These are phyloP conservation scores for Carassius gibelio DNA, from an alignment of 2,113 vertebrate genomes.

Conservation along the genomic window DNA sequence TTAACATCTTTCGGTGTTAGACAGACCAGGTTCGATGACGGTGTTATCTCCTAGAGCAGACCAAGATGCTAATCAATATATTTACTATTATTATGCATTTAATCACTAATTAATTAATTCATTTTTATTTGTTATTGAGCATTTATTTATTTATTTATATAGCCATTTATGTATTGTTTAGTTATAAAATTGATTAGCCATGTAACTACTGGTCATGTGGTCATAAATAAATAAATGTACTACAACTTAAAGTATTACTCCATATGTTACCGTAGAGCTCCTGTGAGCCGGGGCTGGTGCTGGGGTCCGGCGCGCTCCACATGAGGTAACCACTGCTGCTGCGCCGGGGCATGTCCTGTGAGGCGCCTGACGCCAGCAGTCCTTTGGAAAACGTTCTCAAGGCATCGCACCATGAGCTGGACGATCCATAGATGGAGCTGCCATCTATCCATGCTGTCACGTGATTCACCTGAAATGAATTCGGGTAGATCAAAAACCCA, in stretches of 20 bases:
- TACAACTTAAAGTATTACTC: not conserved
- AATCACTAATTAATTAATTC: too few species aligned
- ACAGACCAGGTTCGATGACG: too few species aligned
- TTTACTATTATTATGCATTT: too few species aligned
- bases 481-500: not conserved
- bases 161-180: too few species aligned
- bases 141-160: too few species aligned
- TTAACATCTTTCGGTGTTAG: too few species aligned
- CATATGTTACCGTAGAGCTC: conserved; percentile 77
- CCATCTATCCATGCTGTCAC: conserved; percentile 94
- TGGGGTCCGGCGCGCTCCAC: conserved; percentile 85
- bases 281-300: conserved; percentile 71
- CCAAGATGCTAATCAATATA: too few species aligned
- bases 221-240: not conserved
- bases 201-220: not conserved
- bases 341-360: conserved; percentile 72
- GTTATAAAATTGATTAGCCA: not conserved
- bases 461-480: conserved; percentile 78
- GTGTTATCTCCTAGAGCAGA: too few species aligned
- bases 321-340: conserved; percentile 70
- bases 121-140: too few species aligned
- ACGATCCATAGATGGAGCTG: conserved; percentile 94
- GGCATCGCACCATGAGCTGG: conserved; percentile 87
- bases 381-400: conserved; percentile 85
- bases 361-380: conserved; percentile 72